These are phyloP conservation scores for Apamea sordens DNA, from an alignment of 2,888 invertebrate genomes.

Conservation along the genomic window DNA sequence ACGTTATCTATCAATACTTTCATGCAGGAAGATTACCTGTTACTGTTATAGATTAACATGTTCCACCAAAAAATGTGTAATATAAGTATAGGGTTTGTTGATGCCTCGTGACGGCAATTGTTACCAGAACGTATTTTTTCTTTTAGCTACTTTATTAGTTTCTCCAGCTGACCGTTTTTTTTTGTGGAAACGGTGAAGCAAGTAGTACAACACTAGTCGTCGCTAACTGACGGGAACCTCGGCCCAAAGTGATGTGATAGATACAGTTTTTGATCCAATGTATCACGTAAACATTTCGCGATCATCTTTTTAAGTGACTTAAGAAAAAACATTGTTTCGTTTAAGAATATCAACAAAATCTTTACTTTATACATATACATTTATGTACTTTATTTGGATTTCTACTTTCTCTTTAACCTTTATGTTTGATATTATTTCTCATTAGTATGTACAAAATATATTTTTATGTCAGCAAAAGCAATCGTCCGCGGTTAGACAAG, in stretches of 20 bases:
- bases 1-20: conserved; percentile 5
- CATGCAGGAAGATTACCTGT: conserved; percentile 6
- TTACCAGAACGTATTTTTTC: not conserved
- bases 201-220: conserved; percentile 19
- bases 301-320: conserved; percentile 26
- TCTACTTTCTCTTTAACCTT: conserved; percentile 17
- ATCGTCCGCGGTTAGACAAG: not conserved
- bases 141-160: not conserved
- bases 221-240: not conserved
- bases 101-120: conserved; percentile 2
- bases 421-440: conserved; percentile 37
- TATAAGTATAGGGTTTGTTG: conserved; percentile 1
- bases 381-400: conserved; percentile 4
- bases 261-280: conserved; percentile 8
- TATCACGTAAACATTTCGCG: conserved; percentile 5
- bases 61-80: conserved; percentile 31
- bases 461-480: conserved; percentile 22
- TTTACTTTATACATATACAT: not conserved
- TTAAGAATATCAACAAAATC: not conserved
- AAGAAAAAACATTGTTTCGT: conserved; percentile 12
- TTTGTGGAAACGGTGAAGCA: conserved; percentile 10
- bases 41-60: conserved; percentile 7
- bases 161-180: conserved; percentile 8
- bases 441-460: conserved; percentile 23
- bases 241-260: conserved; percentile 19